Evolutionary conservation across 2,888 invertebrate species (phyloP).

Genomic region (Cantharis rufa): DNA sequence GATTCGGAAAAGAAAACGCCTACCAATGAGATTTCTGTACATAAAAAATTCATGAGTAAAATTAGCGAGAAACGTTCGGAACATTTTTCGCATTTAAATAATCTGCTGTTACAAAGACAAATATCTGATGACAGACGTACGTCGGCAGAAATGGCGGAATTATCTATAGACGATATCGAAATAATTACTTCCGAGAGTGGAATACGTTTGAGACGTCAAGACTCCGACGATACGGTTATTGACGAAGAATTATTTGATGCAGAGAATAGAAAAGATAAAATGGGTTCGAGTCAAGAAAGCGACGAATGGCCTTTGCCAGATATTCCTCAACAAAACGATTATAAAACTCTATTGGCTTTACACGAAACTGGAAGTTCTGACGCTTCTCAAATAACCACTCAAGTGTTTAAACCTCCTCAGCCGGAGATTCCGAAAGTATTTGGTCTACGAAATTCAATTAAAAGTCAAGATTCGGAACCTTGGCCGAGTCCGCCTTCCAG

Average conservation of each 20-base stretch:
- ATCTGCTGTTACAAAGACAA: conserved; percentile 54
- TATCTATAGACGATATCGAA: conserved; percentile 71
- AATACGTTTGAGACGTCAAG: conserved; percentile 51
- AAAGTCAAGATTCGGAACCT: conserved; percentile 72
- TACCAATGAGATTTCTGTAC: conserved; percentile 35
- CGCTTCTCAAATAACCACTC: conserved; percentile 53
- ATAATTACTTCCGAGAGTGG: conserved; percentile 55
- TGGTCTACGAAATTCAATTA: conserved; percentile 51
- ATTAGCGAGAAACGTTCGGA: conserved; percentile 42
- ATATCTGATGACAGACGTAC: conserved; percentile 82
- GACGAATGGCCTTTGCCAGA: conserved; percentile 75
- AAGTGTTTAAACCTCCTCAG: conserved; percentile 51
- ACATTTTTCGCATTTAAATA: conserved; percentile 48
- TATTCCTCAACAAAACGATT: conserved; percentile 58
- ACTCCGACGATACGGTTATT: conserved; percentile 56
- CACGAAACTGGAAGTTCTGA: conserved; percentile 55
- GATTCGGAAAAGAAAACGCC: conserved; percentile 51
- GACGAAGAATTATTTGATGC: conserved; percentile 54
- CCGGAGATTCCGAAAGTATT: conserved; percentile 53
- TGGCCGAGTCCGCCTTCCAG: conserved; percentile 82
- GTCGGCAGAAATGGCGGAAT: conserved; percentile 83
- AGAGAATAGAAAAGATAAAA: conserved; percentile 41
- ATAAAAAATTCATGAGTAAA: conserved; percentile 26
- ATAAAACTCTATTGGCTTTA: conserved; percentile 49
- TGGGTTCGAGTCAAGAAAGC: conserved; percentile 67